Base-by-base conservation (phyloP, 2,888 invertebrate species). In the Charanyca ferruginea region DNA sequence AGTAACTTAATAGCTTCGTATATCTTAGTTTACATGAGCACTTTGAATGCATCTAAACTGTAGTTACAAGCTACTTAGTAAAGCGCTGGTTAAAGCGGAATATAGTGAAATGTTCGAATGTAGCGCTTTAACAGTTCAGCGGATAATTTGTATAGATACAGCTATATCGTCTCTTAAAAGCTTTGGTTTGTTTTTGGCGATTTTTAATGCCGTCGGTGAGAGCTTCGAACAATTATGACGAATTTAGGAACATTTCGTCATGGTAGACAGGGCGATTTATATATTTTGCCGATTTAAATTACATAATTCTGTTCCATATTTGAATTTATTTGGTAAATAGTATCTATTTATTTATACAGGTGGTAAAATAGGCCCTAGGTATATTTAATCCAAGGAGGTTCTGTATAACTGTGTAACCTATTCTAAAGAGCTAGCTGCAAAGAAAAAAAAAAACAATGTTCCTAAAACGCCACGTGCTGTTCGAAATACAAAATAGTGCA, bases 401-500 rank as follows among this genome's bases (percentile, higher is more conserved):
- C 38, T 2, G 1, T 38, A 38, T 1, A 38, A 38, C 16, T 4
- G 32, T 16, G 38, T 3, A 11, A 42, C 8, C 1, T 3, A 28
- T 22, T 7, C n/a, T 3, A 45, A 38, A 54, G 16, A 47, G 0
- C 2, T 7, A n/a, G n/a, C n/a, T n/a, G n/a, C 25, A 20, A 6
- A n/a, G 0, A n/a, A 58, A 41, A 41, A 7, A 9, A 6, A 16
- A 22, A 20, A 22, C n/a, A 61, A 35, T 42, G 42, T 32, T 20
- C 11, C 44, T 55, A 51, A 66, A 66, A 42, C 11, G 18, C 42
- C 13, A 35, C 44, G 18, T 48, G 23, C 44, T 18, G 35, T 64
- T 44, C 44, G 51, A 45, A 64, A 69, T 8, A 55, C 49, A 18
- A 61, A 72, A 59, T 41, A 61, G 42, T 53, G 55, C 55, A 69